Evolutionary conservation across 2,797 vertebrate species (phyloP), one percentile per base, ranked within the genome.

Genomic region (Sylvia borin): DNA sequence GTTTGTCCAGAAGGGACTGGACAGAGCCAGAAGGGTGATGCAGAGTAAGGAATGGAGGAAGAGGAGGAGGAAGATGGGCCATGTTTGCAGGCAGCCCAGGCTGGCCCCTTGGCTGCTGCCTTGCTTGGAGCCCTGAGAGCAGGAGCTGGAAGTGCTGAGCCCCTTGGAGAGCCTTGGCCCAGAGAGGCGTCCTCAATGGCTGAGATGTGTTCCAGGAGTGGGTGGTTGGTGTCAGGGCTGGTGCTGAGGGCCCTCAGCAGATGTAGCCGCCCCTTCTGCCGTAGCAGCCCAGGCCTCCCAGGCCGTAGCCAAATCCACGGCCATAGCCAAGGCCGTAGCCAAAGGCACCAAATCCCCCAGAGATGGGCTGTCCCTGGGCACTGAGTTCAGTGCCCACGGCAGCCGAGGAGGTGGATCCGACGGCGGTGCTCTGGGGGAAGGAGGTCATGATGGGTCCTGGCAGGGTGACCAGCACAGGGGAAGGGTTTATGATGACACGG

Each of bases 401-500:
- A 42, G 42, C 42, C 42, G 42, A 42, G 42, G 42, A 42, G 42
- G 42, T 42, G 42, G 42, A 42, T 42, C 42, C 42, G 42, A 42
- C 42, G 42, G 16, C 42, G 42, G 42, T 42, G 76, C 4, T 75
- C 45, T 75, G 74, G 38, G 72, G 57, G 57, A 62, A 61, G 73
- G 73, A 76, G 73, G 17, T 75, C 73, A 75, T 55, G 70, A 70
- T 68, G 48, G 66, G 66, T 38, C 42, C 42, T 42, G 42, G 42
- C 42, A 42, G 42, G 42, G 42, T 42, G 16, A 42, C 42, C 42
- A 42, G 36, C 48, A 68, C 66, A 4, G 66, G 68, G 0, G 71
- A 60, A 60, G 72, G 72, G 0, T 74, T 0, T 21, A 74, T 74
- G 0, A 74, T 0, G 0, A 74, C 55, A 0, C 43, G 16, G 34